Percentiles rank a stretch among this genome's conserved stretches.
Conservation (phyloP, 2,113 vertebrate genomes). For the Silurus glanis region DNA sequence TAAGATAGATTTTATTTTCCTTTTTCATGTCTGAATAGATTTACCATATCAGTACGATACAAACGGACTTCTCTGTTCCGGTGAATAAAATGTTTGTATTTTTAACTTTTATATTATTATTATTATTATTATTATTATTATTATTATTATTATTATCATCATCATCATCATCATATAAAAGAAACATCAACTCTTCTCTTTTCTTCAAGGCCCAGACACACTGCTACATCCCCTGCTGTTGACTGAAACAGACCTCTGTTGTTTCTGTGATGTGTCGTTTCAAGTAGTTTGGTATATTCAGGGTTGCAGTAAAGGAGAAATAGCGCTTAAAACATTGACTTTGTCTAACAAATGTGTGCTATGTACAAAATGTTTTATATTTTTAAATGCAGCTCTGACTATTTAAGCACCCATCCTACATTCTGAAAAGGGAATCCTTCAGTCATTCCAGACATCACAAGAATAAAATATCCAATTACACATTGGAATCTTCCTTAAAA, state of each 20-base stretch:
- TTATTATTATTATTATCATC: too few relatives aligned
- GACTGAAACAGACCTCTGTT: slow-evolving; percentile 29
- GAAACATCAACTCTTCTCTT: not conserved
- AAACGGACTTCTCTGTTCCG: not conserved
- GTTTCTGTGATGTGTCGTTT: slow-evolving; percentile 43
- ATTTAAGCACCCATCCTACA: not conserved
- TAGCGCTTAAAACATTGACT: not conserved
- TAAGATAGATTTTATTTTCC: not conserved
- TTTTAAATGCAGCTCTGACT: not conserved
- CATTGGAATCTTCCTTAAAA: slow-evolving; percentile 34
- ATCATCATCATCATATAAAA: too few relatives aligned
- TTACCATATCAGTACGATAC: not conserved
- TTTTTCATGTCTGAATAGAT: not conserved
- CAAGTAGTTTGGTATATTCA: slow-evolving; percentile 25
- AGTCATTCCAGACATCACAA: not conserved
- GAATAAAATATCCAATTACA: slow-evolving; percentile 31
- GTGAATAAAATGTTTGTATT: too few relatives aligned
- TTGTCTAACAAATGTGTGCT: slow-evolving; percentile 28
- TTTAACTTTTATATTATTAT: too few relatives aligned
- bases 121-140: too few relatives aligned
- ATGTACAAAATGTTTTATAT: not conserved
- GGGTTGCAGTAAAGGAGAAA: slow-evolving; percentile 7
- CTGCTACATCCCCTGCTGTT: not conserved
- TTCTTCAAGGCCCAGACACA: not conserved
- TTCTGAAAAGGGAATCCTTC: slow-evolving; percentile 1